Evolutionary conservation across 2,113 vertebrate genomes (phyloP).

Genomic region (Suricata suricatta): DNA sequence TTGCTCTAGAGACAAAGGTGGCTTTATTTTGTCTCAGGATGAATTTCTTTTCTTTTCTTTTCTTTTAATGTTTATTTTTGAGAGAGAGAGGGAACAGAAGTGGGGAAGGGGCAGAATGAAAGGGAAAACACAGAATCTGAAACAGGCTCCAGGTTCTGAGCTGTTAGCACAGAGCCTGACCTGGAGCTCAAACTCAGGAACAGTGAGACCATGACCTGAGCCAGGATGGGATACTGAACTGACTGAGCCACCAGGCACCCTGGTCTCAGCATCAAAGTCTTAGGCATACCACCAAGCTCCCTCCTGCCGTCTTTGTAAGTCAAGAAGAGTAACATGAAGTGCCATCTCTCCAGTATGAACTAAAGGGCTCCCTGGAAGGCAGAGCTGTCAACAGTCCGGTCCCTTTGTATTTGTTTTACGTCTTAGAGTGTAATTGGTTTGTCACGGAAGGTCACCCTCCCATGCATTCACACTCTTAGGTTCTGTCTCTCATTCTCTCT

Average conservation of each 20-base stretch:
- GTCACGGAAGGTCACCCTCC: not conserved
- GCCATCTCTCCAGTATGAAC: not conserved
- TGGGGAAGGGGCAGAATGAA: no score
- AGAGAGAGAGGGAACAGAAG: no score
- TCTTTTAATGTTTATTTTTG: no score
- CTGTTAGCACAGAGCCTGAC: no score
- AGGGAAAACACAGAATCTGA: no score
- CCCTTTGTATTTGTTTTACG: not conserved
- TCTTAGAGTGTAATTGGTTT: not conserved
- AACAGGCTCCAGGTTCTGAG: no score
- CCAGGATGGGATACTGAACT: no score
- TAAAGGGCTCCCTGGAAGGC: not conserved
- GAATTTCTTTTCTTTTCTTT: no score
- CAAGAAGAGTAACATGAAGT: not conserved
- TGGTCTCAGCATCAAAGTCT: not conserved
- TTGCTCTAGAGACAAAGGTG: not conserved
- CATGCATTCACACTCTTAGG: not conserved
- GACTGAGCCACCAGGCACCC: no score
- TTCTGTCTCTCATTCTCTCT: not conserved
- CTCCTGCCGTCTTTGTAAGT: not conserved
- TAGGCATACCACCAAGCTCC: not conserved
- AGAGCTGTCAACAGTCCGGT: not conserved
- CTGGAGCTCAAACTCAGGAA: no score
- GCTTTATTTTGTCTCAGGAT: not conserved
- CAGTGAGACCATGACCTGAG: no score